Evolutionary conservation across 2,797 vertebrate species (phyloP).

Genomic region (Smutsia temminckii): DNA sequence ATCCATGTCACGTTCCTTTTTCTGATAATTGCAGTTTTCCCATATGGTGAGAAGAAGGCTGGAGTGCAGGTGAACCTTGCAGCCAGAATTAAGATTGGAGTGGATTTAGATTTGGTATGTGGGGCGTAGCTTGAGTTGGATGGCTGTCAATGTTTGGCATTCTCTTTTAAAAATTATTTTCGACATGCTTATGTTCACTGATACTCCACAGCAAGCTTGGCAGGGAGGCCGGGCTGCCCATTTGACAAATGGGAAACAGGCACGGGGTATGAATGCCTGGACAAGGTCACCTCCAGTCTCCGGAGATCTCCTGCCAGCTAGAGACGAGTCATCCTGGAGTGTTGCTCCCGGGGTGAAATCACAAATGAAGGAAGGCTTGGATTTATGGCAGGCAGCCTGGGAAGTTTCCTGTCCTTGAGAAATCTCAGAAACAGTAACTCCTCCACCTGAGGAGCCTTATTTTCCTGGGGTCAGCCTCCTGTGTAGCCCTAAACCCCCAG

Average conservation of each 20-base stretch:
- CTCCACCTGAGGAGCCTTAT: constrained; percentile 18
- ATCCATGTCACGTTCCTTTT: neutral
- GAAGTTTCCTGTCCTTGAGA: constrained; percentile 71
- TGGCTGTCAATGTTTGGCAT: neutral
- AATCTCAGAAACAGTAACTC: constrained; percentile 48
- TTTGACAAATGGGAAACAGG: constrained; percentile 55
- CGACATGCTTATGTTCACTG: constrained; percentile 2
- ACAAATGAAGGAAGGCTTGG: constrained; percentile 65
- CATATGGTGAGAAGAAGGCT: neutral
- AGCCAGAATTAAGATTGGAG: neutral
- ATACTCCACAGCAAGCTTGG: neutral
- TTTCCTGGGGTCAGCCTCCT: neutral
- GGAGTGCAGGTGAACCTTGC: neutral
- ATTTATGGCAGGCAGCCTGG: constrained; percentile 58
- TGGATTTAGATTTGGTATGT: constrained; percentile 1
- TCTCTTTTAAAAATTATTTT: constrained; percentile 37
- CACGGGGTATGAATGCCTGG: constrained; percentile 58
- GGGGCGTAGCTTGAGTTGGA: neutral
- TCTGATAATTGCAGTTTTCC: neutral
- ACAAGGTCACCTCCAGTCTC: constrained; percentile 74
- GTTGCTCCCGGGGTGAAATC: constrained; percentile 66
- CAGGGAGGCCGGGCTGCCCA: constrained; percentile 45
- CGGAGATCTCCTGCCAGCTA: constrained; percentile 59
- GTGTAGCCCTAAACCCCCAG: neutral
- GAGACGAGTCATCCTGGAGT: constrained; percentile 62